Evolutionary conservation across 2,888 invertebrate species (phyloP).

Genomic region (Metacarcinus magister): DNA sequence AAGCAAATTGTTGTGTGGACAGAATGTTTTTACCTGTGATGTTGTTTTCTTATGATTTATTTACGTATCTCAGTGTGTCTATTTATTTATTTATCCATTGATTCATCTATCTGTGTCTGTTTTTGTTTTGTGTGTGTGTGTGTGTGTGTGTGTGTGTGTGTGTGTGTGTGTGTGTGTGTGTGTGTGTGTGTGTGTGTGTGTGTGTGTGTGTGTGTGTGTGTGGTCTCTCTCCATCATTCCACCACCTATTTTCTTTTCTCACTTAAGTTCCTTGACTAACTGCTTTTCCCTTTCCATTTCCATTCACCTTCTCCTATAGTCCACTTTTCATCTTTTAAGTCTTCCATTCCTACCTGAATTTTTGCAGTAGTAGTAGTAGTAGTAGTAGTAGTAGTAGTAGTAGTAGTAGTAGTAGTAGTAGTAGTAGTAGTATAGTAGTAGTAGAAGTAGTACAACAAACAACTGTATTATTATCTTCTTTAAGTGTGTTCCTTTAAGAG

Average conservation of each 20-base stretch:
- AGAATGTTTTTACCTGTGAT: background rate
- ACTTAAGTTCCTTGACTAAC: background rate
- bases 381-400: too few relatives aligned
- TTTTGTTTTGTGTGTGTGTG: too few relatives aligned
- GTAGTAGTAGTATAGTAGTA: too few relatives aligned
- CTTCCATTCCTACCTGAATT: background rate
- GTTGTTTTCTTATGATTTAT: background rate
- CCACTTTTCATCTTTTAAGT: background rate
- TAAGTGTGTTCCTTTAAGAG: too few relatives aligned
- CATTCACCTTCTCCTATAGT: background rate
- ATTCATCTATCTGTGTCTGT: too few relatives aligned
- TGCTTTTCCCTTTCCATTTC: background rate
- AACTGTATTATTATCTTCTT: too few relatives aligned
- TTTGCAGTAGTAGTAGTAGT: background rate
- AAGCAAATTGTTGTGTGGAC: background rate
- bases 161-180: slow-evolving; percentile 9
- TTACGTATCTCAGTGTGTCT: background rate
- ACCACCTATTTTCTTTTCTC: background rate
- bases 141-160: slow-evolving; percentile 26
- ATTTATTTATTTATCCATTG: background rate
- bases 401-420: too few relatives aligned
- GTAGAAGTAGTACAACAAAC: too few relatives aligned
- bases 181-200: background rate
- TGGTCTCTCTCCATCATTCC: background rate
- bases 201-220: slow-evolving; percentile 12